phyloP scores from a whole-genome alignment of 2,888 invertebrate genomes.

The Linyphia triangularis region DNA sequence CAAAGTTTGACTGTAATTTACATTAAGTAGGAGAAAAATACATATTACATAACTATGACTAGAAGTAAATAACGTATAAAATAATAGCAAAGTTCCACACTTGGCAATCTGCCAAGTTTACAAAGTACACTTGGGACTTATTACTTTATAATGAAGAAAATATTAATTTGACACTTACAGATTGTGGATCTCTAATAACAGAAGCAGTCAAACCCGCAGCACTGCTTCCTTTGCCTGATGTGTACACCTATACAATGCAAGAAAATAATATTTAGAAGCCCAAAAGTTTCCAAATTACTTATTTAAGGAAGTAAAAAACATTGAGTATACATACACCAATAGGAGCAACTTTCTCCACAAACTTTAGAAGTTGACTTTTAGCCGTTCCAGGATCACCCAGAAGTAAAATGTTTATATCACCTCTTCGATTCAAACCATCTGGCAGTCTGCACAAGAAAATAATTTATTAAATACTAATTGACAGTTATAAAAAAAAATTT shows the following conservation, averaged over 20 bases:
- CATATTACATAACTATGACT: no score
- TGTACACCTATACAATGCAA: constrained; percentile 85
- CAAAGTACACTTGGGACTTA: no score
- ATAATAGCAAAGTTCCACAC: no score
- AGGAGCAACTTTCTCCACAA: constrained; percentile 96
- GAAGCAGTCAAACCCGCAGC: constrained; percentile 99
- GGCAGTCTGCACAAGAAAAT: constrained; percentile 85
- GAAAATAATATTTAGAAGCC: background rate
- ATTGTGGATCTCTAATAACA: constrained; percentile 93
- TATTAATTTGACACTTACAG: constrained; percentile 84
- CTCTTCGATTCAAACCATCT: constrained; percentile 95
- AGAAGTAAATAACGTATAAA: no score
- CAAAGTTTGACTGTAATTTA: no score
- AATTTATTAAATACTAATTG: background rate
- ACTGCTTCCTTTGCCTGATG: constrained; percentile 99
- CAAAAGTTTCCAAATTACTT: background rate
- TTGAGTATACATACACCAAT: constrained; percentile 85
- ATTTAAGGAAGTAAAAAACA: background rate
- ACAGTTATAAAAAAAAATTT: background rate
- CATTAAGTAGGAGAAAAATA: no score
- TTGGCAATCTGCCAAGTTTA: no score
- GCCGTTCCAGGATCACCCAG: constrained; percentile 99
- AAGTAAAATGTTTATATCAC: constrained; percentile 96
- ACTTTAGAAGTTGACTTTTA: constrained; percentile 98
- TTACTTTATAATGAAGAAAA: no score